phyloP scores from a whole-genome alignment of 2,113 vertebrate species.

The Tupaia tana region DNA sequence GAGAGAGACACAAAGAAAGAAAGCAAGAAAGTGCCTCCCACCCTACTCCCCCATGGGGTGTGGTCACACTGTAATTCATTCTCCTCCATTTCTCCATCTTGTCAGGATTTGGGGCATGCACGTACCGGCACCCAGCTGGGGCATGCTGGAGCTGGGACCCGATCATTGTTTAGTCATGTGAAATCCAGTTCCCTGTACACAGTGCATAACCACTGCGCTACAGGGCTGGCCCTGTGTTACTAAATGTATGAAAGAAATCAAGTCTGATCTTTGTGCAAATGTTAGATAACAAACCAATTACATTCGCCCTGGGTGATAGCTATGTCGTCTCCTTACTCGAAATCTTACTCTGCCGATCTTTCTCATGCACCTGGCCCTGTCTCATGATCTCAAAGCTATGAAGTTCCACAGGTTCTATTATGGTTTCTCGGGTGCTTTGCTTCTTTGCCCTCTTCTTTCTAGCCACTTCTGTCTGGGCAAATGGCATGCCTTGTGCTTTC shows the following conservation, averaged over 20 bases:
- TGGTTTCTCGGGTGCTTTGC: background rate
- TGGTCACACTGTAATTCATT: too few species aligned
- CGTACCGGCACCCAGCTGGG: too few species aligned
- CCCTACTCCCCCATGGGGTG: too few species aligned
- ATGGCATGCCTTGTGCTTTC: background rate
- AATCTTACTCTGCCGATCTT: background rate
- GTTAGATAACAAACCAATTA: background rate
- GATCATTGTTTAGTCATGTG: too few species aligned
- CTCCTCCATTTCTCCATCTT: too few species aligned
- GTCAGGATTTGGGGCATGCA: too few species aligned
- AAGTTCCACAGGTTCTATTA: background rate
- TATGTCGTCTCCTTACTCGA: background rate
- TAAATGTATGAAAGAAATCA: conserved; percentile 36
- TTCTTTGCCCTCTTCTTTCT: background rate
- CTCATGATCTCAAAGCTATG: background rate
- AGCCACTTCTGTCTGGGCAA: background rate
- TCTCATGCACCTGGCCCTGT: background rate
- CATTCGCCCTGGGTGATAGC: background rate
- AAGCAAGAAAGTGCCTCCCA: too few species aligned
- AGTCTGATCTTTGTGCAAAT: background rate
- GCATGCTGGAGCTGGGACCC: too few species aligned
- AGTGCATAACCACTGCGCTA: too few species aligned
- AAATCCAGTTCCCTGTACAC: too few species aligned
- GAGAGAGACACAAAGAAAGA: too few species aligned
- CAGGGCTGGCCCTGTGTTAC: background rate